Conservation (phyloP, 2,113 vertebrate genomes). For the Sinocyclocheilus maitianheensis region DNA sequence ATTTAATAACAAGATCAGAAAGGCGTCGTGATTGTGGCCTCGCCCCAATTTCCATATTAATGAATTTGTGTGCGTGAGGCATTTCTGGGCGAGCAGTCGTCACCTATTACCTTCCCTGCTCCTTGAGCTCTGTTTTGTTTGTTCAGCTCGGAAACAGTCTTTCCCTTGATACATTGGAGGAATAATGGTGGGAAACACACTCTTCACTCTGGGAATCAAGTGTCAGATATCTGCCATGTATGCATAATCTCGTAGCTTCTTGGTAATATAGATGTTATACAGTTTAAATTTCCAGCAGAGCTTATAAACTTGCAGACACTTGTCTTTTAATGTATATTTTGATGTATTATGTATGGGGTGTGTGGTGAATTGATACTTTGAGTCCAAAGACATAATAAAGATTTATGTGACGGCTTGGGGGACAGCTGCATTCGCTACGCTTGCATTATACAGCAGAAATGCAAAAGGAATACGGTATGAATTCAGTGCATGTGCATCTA, state of each 20-base stretch:
- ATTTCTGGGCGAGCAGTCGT: slow-evolving; percentile 62
- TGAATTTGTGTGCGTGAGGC: slow-evolving; percentile 63
- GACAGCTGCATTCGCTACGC: slow-evolving; percentile 56
- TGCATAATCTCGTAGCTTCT: slow-evolving; percentile 3
- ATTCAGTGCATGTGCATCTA: slow-evolving; percentile 47
- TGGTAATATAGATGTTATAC: slow-evolving; percentile 28
- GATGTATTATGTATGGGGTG: slow-evolving; percentile 47
- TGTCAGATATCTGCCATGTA: slow-evolving; percentile 17
- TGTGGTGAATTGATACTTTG: slow-evolving; percentile 46
- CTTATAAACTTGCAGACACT: slow-evolving; percentile 13
- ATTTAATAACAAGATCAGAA: slow-evolving; percentile 76
- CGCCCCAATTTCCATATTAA: slow-evolving; percentile 77
- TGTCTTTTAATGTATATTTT: slow-evolving; percentile 34
- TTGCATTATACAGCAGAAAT: slow-evolving; percentile 62
- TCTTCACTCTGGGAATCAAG: neutral
- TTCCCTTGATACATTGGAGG: neutral
- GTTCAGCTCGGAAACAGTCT: slow-evolving; percentile 1
- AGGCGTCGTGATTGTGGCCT: slow-evolving; percentile 65
- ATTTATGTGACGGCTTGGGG: slow-evolving; percentile 58
- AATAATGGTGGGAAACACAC: slow-evolving; percentile 7
- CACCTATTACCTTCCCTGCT: slow-evolving; percentile 68
- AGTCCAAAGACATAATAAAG: slow-evolving; percentile 59
- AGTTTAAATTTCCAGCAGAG: neutral
- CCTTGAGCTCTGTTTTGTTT: slow-evolving; percentile 49
- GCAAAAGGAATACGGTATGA: slow-evolving; percentile 40